Conservation (phyloP, 2,888 invertebrate genomes). For the Hedya salicella region DNA sequence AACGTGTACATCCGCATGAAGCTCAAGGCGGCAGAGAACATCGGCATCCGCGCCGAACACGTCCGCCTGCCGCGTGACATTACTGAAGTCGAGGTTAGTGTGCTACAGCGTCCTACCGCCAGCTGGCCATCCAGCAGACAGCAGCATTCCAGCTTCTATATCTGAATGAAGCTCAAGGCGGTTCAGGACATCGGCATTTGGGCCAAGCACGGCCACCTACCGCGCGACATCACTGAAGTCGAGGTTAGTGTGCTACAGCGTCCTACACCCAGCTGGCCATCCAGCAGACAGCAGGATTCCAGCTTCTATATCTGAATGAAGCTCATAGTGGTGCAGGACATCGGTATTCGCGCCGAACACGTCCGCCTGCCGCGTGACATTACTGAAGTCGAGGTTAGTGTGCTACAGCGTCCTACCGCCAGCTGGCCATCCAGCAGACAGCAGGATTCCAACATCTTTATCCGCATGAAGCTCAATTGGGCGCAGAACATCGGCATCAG, state of each 20-base stretch:
- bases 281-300: constrained; percentile 97
- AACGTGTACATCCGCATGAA: constrained; percentile 99
- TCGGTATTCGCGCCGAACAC: constrained; percentile 94
- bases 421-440: constrained; percentile 95
- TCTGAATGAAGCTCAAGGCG: constrained; percentile 97
- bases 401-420: neutral
- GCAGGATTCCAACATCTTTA: constrained; percentile 99
- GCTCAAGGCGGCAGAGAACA: constrained; percentile 94
- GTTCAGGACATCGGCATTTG: constrained; percentile 95
- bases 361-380: constrained; percentile 91
- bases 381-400: constrained; percentile 90
- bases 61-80: constrained; percentile 91
- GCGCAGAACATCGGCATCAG: constrained; percentile 95
- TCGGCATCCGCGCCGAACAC: constrained; percentile 94
- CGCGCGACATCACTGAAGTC: constrained; percentile 91
- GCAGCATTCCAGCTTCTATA: constrained; percentile 99
- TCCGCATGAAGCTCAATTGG: constrained; percentile 97
- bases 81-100: constrained; percentile 90
- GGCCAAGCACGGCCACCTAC: constrained; percentile 91
- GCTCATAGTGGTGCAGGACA: constrained; percentile 94
- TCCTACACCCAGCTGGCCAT: constrained; percentile 87
- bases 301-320: constrained; percentile 99
- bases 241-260: constrained; percentile 81
- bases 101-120: neutral
- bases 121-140: constrained; percentile 95